Evolutionary conservation across 2,888 invertebrate genomes (phyloP).

Genomic region (Clanis bilineata): DNA sequence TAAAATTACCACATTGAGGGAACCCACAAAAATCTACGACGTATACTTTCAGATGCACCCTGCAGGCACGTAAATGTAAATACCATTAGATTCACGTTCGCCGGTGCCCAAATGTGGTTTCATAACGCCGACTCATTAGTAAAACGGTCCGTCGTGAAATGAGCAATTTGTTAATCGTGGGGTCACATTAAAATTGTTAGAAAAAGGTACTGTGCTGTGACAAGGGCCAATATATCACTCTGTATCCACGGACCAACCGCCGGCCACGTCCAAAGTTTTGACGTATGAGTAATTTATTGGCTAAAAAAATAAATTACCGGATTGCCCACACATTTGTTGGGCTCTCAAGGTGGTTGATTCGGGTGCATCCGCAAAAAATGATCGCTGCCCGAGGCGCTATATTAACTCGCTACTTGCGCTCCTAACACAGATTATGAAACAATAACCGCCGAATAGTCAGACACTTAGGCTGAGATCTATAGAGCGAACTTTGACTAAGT

Average conservation of each 20-base stretch:
- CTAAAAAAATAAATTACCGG: slow-evolving; percentile 79
- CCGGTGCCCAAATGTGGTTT: not conserved
- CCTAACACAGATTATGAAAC: slow-evolving; percentile 36
- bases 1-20: not conserved
- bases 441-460: too few relatives aligned
- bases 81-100: not conserved
- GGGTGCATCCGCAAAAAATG: slow-evolving; percentile 77
- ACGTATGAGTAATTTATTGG: slow-evolving; percentile 81
- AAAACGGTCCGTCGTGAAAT: slow-evolving; percentile 53
- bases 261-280: slow-evolving; percentile 69
- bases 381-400: slow-evolving; percentile 52
- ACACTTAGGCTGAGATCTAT: too few relatives aligned
- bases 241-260: slow-evolving; percentile 49
- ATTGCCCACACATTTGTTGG: slow-evolving; percentile 78
- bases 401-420: slow-evolving; percentile 62
- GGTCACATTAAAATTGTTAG: slow-evolving; percentile 62
- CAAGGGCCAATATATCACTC: slow-evolving; percentile 78
- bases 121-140: slow-evolving; percentile 43
- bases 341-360: slow-evolving; percentile 76
- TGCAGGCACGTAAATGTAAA: not conserved
- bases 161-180: slow-evolving; percentile 66
- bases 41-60: not conserved
- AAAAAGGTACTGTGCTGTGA: slow-evolving; percentile 69
- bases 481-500: too few relatives aligned
- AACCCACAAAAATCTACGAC: too few relatives aligned